Conservation (phyloP, 2,797 vertebrate species). For the Fundulus diaphanus region DNA sequence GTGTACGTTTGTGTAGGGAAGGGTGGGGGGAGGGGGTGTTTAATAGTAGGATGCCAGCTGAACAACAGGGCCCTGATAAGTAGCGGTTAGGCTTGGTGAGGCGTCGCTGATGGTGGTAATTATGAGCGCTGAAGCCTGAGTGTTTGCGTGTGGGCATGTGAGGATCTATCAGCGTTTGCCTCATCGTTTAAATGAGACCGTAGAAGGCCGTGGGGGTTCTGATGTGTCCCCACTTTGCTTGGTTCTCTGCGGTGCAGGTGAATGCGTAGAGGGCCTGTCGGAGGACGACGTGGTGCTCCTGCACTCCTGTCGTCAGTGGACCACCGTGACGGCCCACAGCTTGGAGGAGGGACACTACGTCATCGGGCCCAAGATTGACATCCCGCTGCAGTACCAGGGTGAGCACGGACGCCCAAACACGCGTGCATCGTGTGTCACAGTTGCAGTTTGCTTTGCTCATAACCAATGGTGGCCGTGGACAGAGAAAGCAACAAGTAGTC, state of each 20-base stretch:
- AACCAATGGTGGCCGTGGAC: neutral
- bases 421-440: neutral
- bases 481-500: neutral
- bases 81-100: constrained; percentile 50
- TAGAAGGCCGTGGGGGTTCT: constrained; percentile 1
- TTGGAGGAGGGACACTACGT: constrained; percentile 98
- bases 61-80: constrained; percentile 54
- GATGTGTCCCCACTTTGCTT: constrained; percentile 10
- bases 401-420: constrained; percentile 31
- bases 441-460: neutral
- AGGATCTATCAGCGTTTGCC: constrained; percentile 35
- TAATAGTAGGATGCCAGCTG: constrained; percentile 71
- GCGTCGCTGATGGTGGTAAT: constrained; percentile 66
- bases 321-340: constrained; percentile 95
- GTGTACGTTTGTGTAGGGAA: constrained; percentile 21
- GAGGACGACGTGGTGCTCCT: constrained; percentile 93
- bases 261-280: constrained; percentile 91
- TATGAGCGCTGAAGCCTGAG: constrained; percentile 50
- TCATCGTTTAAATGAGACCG: constrained; percentile 11
- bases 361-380: constrained; percentile 97
- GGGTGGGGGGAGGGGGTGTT: constrained; percentile 40
- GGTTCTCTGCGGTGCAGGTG: constrained; percentile 78
- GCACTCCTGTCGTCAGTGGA: constrained; percentile 98
- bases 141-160: constrained; percentile 21
- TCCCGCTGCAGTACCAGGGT: constrained; percentile 97